Base-by-base conservation (phyloP, 2,888 invertebrate species). In the Eristalis arbustorum region DNA sequence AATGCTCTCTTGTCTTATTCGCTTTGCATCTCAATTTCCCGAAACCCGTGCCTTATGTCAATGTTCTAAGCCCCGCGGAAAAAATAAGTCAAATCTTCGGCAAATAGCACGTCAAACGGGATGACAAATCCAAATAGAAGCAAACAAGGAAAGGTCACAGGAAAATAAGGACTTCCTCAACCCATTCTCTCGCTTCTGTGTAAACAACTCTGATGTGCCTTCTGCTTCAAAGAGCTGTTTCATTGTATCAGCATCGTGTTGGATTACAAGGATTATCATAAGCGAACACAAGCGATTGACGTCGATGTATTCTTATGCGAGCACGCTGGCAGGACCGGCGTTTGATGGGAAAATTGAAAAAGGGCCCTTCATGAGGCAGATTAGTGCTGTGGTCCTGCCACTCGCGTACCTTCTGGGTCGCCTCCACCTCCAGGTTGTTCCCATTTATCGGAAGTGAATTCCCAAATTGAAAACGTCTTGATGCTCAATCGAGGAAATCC, bases 201-300 rank as follows among this genome's bases (percentile, higher is more conserved):
- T 37, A 69, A 71, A 64, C 77, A 71, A 69, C 31, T 31, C 31
- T 62, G 63, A 68, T 68, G n/a, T 18, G 11, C 56, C 28, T 31
- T 31, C 40, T 22, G 22, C n/a, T 22, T 28, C 62, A 71, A 69
- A 42, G 69, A 69, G 28, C 57, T 71, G 59, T 69, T 69, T 69
- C 64, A 42, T 64, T 64, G 81, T 83, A 74, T 66, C 84, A 80
- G 72, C 75, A 84, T 79, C 64, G 84, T 88, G 76, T 84, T 69
- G 79, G 88, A 88, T 88, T 88, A 88, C 84, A 40, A 72, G 76
- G 88, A 84, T 84, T 88, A 88, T 84, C 88, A 84, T 88, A 84
- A 88, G 79, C 69, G 88, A 84, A 80, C 79, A 84, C 75, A 79
- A 87, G 78, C 78, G 82, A 78, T 66, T 78, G 74, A 83, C 83